Evolutionary conservation across 2,797 vertebrate species (phyloP).

Genomic region (Sphaeramia orbicularis): DNA sequence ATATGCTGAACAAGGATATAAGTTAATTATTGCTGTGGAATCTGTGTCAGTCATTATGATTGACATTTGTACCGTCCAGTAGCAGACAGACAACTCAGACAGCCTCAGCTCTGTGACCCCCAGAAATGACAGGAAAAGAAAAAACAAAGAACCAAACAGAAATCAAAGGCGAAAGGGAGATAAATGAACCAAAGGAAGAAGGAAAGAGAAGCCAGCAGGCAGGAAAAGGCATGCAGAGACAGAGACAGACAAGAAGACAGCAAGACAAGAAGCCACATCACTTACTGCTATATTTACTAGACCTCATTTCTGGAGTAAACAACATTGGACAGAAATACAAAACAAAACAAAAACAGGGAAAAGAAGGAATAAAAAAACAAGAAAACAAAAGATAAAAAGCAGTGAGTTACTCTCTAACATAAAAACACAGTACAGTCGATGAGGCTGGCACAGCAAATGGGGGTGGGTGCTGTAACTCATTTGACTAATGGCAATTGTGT

Average conservation of each 20-base stretch:
- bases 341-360: conserved; percentile 39
- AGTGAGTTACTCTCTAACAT: conserved; percentile 77
- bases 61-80: conserved; percentile 79
- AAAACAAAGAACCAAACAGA: conserved; percentile 30
- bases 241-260: conserved; percentile 68
- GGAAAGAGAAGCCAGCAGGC: conserved; percentile 66
- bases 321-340: conserved; percentile 70
- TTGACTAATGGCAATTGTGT: conserved; percentile 66
- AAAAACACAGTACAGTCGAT: conserved; percentile 78
- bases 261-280: conserved; percentile 84
- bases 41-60: conserved; percentile 69
- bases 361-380: conserved; percentile 53
- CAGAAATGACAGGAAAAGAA: conserved; percentile 61
- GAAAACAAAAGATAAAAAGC: conserved; percentile 73
- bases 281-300: conserved; percentile 86
- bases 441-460: conserved; percentile 73
- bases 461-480: conserved; percentile 65
- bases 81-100: conserved; percentile 86
- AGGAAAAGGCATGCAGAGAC: conserved; percentile 76
- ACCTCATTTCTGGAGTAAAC: conserved; percentile 84
- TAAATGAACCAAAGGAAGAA: conserved; percentile 66
- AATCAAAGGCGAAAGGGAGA: conserved; percentile 43
- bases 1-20: conserved; percentile 70
- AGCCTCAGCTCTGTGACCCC: conserved; percentile 84
- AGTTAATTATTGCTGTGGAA: conserved; percentile 74